Percentiles rank a stretch among this genome's conserved stretches.
phyloP scores from a whole-genome alignment of 2,113 vertebrate genomes.

The Neolamprologus hecqui region DNA sequence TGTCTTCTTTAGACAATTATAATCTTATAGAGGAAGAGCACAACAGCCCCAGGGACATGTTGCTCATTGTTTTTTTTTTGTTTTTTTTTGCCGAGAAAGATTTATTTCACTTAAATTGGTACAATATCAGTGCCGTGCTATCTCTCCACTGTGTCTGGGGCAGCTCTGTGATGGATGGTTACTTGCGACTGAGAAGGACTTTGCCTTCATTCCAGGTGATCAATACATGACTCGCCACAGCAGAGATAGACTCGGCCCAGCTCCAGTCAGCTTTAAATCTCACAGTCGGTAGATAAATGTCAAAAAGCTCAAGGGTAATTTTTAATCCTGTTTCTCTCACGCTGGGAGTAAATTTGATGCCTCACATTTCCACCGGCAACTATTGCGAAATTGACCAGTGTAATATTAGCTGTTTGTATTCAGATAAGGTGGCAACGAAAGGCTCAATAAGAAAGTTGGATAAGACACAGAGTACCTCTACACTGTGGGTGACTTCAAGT shows the following conservation, averaged over 20 bases:
- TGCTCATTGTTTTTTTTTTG: constrained; percentile 8
- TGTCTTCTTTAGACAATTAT: not conserved
- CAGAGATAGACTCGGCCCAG: not conserved
- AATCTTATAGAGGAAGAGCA: not conserved
- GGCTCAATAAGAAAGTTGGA: not conserved
- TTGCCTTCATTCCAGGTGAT: constrained; percentile 36
- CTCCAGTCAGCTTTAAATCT: constrained; percentile 6
- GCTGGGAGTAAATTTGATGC: not conserved
- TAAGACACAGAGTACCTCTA: not conserved
- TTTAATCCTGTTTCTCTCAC: not conserved
- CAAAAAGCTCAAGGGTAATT: constrained; percentile 1
- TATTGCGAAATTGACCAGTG: not conserved
- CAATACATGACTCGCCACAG: constrained; percentile 12
- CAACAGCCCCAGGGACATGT: not conserved
- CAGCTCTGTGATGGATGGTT: constrained; percentile 36
- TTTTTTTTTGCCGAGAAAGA: not conserved
- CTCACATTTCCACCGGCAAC: not conserved
- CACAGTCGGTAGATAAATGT: not conserved
- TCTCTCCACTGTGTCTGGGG: not conserved
- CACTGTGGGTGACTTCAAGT: not conserved
- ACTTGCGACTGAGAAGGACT: not conserved
- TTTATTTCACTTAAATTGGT: constrained; percentile 39
- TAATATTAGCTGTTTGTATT: not conserved
- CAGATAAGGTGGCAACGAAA: not conserved
- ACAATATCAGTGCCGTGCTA: not conserved